Conservation (phyloP, 1,140 invertebrate genomes). For the Nixonia krombeini region DNA sequence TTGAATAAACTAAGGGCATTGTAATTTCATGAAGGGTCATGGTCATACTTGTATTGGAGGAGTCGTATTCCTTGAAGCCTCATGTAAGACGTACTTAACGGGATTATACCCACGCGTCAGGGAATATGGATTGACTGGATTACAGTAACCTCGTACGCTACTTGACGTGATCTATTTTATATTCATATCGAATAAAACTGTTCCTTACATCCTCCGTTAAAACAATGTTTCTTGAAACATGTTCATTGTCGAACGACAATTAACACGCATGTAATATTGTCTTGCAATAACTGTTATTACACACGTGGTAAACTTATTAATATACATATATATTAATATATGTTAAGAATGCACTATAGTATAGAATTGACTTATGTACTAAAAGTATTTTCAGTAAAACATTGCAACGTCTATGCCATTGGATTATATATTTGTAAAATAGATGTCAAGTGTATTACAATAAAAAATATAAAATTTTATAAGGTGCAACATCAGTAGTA, state of each 20-base stretch:
- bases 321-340: neutral
- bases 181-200: conserved; percentile 13
- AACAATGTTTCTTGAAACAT: conserved; percentile 5
- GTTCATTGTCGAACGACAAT: too few relatives aligned
- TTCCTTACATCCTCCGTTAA: conserved; percentile 10
- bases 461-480: too few relatives aligned
- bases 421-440: too few relatives aligned
- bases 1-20: conserved; percentile 28
- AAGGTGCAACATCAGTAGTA: too few relatives aligned
- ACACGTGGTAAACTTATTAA: too few relatives aligned
- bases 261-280: too few relatives aligned
- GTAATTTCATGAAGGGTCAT: conserved; percentile 34
- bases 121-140: conserved; percentile 45
- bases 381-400: too few relatives aligned
- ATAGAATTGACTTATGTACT: too few relatives aligned
- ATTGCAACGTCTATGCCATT: too few relatives aligned
- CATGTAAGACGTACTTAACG: conserved; percentile 38
- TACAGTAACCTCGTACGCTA: conserved; percentile 31
- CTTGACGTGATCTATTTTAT: conserved; percentile 43
- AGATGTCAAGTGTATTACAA: too few relatives aligned
- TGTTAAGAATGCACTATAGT: too few relatives aligned
- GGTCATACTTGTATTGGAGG: conserved; percentile 21
- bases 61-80: conserved; percentile 50
- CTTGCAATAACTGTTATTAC: too few relatives aligned
- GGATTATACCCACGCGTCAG: conserved; percentile 46